phyloP scores from a whole-genome alignment of 2,888 invertebrate species.

The Xanthia icteritia region DNA sequence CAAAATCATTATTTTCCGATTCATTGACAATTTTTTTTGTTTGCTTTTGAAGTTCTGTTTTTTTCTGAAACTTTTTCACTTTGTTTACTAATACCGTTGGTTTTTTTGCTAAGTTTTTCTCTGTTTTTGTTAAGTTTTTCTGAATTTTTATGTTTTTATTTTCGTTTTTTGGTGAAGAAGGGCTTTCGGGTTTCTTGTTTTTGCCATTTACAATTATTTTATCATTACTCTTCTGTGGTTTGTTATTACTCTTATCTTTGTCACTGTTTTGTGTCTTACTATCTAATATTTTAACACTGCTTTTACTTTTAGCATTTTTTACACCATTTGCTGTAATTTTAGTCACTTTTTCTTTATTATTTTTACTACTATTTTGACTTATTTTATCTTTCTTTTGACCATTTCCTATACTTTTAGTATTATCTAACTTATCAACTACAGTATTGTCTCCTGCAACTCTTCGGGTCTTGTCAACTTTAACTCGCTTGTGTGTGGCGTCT shows the following conservation, averaged over 20 bases:
- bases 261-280: constrained; percentile 25
- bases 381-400: constrained; percentile 56
- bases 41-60: constrained; percentile 69
- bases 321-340: constrained; percentile 66
- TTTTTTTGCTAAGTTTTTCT: constrained; percentile 15
- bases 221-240: constrained; percentile 25
- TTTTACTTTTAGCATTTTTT: constrained; percentile 34
- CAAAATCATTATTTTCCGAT: constrained; percentile 60
- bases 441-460: constrained; percentile 29
- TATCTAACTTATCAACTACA: constrained; percentile 47
- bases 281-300: constrained; percentile 25
- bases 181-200: constrained; percentile 13
- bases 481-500: constrained; percentile 51
- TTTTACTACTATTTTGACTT: constrained; percentile 5
- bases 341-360: constrained; percentile 60
- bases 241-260: constrained; percentile 41
- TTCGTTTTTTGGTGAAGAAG: constrained; percentile 11
- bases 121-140: not conserved
- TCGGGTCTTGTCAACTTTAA: constrained; percentile 52
- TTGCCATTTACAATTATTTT: constrained; percentile 29
- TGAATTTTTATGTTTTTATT: not conserved
- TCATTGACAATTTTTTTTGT: constrained; percentile 45
- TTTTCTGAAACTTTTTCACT: constrained; percentile 78
- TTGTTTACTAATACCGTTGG: constrained; percentile 75
- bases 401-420: constrained; percentile 17